These are phyloP conservation scores for Agelastica alni DNA, from an alignment of 2,888 invertebrate species.

Conservation along the genomic window DNA sequence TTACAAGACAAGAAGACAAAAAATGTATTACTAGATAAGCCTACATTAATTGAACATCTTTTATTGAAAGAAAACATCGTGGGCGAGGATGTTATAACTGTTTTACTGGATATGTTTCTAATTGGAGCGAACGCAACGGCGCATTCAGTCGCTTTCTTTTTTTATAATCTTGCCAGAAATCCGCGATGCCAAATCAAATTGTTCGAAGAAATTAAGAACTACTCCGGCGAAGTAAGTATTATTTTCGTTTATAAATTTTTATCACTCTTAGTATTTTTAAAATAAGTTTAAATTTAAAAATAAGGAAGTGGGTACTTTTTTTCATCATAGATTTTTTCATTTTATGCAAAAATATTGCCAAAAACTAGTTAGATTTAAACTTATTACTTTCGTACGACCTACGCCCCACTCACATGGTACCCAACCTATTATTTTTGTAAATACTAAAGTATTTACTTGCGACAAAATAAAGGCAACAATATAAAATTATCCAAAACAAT, in stretches of 20 bases:
- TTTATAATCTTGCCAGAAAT: constrained; percentile 70
- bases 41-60: constrained; percentile 61
- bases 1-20: constrained; percentile 46
- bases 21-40: constrained; percentile 36
- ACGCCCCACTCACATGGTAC: too few species aligned
- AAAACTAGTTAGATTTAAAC: too few species aligned
- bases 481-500: too few species aligned
- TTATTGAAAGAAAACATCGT: constrained; percentile 62
- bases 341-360: too few species aligned
- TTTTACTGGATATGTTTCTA: constrained; percentile 68
- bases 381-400: too few species aligned
- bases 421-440: too few species aligned
- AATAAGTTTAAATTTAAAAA: too few species aligned
- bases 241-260: neutral
- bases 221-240: constrained; percentile 36
- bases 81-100: constrained; percentile 65
- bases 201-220: constrained; percentile 62
- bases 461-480: too few species aligned
- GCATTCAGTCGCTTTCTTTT: constrained; percentile 65
- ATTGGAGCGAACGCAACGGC: constrained; percentile 69
- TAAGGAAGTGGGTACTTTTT: too few species aligned
- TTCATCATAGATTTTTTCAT: too few species aligned
- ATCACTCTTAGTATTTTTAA: neutral
- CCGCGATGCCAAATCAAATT: constrained; percentile 66
- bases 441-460: too few species aligned